A percentile compares a stretch with the other conserved stretches of the same genome.
Evolutionary conservation across 2,113 vertebrate species (phyloP).

Genomic region (Cacatua alba): DNA sequence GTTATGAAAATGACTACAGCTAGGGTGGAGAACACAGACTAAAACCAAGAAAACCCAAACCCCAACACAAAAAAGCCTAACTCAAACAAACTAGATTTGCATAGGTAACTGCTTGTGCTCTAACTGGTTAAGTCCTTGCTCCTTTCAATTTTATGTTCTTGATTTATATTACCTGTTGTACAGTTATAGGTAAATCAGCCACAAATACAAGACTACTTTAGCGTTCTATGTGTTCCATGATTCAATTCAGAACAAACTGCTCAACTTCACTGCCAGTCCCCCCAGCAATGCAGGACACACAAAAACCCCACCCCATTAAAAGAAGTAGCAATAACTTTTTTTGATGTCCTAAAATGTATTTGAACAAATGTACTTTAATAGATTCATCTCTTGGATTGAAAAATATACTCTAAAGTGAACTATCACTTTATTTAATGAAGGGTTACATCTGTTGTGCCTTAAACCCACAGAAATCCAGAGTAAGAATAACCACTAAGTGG

Average conservation of each 20-base stretch:
- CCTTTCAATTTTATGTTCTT: not conserved
- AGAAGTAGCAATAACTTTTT: not conserved
- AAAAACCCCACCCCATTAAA: not conserved
- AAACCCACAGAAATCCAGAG: not conserved
- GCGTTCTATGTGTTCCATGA: accelerated
- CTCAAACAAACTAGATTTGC: not conserved
- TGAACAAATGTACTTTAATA: not conserved
- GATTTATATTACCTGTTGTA: not conserved
- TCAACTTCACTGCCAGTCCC: not conserved
- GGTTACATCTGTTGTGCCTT: not conserved
- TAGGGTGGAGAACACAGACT: not conserved
- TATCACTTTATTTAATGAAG: not conserved
- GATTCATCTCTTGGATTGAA: not conserved
- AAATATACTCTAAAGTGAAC: not conserved
- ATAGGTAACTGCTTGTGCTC: not conserved
- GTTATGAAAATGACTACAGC: not conserved
- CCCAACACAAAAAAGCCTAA: not conserved
- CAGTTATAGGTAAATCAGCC: not conserved
- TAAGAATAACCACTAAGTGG: conserved; percentile 52
- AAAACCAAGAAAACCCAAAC: not conserved
- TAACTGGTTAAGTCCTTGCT: not conserved
- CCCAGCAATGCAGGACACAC: accelerated
- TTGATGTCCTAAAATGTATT: not conserved
- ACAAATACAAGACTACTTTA: not conserved
- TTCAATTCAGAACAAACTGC: not conserved